Evolutionary conservation across 1,140 invertebrate genomes (phyloP).

Genomic region (Phenacoccus solenopsis): DNA sequence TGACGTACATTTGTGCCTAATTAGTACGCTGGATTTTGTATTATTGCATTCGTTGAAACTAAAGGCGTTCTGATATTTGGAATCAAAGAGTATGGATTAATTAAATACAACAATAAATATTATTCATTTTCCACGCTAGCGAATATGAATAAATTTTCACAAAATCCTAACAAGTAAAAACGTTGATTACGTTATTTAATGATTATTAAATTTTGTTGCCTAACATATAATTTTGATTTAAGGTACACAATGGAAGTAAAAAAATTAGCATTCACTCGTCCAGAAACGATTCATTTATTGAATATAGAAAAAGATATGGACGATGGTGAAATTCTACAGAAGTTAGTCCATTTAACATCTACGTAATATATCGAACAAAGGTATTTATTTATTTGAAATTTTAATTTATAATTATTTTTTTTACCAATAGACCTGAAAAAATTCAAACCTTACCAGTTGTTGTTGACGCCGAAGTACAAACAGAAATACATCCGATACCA

Average conservation of each 20-base stretch:
- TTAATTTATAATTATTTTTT: no score
- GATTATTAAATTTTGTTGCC: not conserved
- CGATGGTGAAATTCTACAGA: not conserved
- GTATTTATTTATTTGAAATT: no score
- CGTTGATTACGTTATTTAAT: not conserved
- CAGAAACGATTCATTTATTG: conserved; percentile 1
- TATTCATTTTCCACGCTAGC: not conserved
- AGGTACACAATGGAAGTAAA: not conserved
- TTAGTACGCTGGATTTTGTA: not conserved
- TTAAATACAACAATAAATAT: not conserved
- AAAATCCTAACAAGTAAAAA: not conserved
- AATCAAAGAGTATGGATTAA: not conserved
- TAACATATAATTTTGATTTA: not conserved
- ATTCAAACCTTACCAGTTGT: not conserved
- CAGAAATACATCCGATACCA: not conserved
- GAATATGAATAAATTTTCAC: not conserved
- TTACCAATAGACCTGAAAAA: not conserved
- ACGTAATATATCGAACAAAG: not conserved
- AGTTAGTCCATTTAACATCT: not conserved
- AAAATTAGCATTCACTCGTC: not conserved
- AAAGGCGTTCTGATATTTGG: not conserved
- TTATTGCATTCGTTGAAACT: not conserved
- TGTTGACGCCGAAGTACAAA: not conserved
- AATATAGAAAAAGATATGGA: not conserved
- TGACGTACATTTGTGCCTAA: no score